phyloP scores from a whole-genome alignment of 1,140 invertebrate genomes.

The Saxidomus purpurata region DNA sequence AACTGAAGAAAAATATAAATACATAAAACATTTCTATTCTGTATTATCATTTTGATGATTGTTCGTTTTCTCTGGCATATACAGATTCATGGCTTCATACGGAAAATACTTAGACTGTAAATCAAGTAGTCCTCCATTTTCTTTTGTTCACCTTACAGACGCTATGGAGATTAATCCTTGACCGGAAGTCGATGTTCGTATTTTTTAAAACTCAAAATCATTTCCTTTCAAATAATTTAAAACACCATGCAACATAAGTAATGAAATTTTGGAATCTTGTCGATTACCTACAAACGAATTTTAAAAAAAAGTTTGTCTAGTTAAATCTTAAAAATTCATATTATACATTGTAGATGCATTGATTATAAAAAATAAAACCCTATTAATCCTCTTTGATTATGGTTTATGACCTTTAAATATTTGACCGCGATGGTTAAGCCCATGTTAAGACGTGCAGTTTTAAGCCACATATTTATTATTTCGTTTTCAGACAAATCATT shows the following conservation, averaged over 20 bases:
- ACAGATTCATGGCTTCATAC: background rate
- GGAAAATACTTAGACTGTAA: background rate
- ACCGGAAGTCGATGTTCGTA: constrained; percentile 58
- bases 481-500: too few relatives aligned
- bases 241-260: too few relatives aligned
- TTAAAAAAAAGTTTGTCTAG: too few relatives aligned
- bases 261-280: too few relatives aligned
- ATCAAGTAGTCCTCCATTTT: constrained; percentile 23
- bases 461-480: too few relatives aligned
- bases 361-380: background rate
- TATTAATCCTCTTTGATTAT: background rate
- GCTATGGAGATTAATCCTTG: constrained; percentile 57
- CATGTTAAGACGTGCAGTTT: too few relatives aligned
- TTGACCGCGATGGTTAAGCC: too few relatives aligned
- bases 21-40: background rate
- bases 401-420: background rate
- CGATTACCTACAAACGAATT: too few relatives aligned
- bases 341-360: too few relatives aligned
- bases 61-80: background rate
- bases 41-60: background rate
- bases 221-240: too few relatives aligned
- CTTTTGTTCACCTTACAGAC: background rate
- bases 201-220: too few relatives aligned
- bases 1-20: constrained; percentile 2
- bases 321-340: too few relatives aligned